Evolutionary conservation across 2,113 vertebrate species (phyloP).

Genomic region (Elephas maximus): DNA sequence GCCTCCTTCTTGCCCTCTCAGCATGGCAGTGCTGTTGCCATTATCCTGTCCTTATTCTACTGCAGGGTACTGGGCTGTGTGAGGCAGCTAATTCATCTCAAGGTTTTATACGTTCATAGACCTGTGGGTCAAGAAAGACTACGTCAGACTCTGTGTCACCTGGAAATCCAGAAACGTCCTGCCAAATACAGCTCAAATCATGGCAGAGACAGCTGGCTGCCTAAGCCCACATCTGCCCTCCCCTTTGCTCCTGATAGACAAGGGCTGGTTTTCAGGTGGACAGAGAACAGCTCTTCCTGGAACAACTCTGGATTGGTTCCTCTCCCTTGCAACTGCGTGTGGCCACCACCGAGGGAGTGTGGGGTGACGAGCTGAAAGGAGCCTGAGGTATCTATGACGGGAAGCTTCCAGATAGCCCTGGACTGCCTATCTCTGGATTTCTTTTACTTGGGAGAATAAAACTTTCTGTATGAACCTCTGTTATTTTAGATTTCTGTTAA

Average conservation of each 20-base stretch:
- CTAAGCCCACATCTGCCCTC: background rate
- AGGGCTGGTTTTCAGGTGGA: background rate
- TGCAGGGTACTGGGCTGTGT: background rate
- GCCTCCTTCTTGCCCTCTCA: rapidly evolving
- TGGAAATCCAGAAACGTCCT: background rate
- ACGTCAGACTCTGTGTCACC: too few species aligned
- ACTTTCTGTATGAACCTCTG: background rate
- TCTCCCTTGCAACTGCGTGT: background rate
- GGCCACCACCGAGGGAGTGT: too few species aligned
- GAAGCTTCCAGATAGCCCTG: background rate
- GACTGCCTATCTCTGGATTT: background rate
- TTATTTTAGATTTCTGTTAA: background rate
- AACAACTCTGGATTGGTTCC: background rate
- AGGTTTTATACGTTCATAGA: too few species aligned
- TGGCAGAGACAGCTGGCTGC: background rate
- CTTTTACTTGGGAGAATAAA: background rate
- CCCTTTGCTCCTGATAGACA: background rate
- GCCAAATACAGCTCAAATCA: background rate
- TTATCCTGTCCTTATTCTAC: background rate
- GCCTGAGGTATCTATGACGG: too few species aligned
- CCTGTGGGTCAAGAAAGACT: background rate
- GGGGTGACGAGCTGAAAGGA: background rate
- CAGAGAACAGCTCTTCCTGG: background rate
- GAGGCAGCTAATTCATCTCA: background rate
- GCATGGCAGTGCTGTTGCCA: background rate